Conservation (phyloP, 2,888 invertebrate species). For the Cheilosia pagana region DNA sequence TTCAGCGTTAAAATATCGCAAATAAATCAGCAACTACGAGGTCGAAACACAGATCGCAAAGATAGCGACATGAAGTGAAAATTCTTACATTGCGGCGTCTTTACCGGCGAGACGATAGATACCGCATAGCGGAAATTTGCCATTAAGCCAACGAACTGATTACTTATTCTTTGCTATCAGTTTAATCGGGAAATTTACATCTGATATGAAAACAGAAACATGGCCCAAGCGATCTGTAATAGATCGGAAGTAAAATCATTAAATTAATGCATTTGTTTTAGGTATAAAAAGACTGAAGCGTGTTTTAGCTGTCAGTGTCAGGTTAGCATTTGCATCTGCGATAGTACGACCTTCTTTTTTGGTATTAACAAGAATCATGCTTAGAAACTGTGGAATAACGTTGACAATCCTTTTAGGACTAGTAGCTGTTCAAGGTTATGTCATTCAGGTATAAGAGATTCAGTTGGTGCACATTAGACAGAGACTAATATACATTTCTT, state of each 20-base stretch:
- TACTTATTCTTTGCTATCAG: conserved; percentile 12
- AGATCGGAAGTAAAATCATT: conserved; percentile 25
- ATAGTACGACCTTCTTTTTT: conserved; percentile 10
- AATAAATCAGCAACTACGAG: too few relatives aligned
- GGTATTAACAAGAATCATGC: conserved; percentile 22
- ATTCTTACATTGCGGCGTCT: conserved; percentile 25
- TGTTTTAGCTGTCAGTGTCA: conserved; percentile 43
- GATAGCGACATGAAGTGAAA: too few relatives aligned
- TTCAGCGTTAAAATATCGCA: too few relatives aligned
- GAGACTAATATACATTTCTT: background rate
- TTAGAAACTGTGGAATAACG: conserved; percentile 27
- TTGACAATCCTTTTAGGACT: conserved; percentile 42
- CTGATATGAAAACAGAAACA: conserved; percentile 23
- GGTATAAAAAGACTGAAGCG: conserved; percentile 46
- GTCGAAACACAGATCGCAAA: too few relatives aligned
- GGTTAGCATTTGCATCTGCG: conserved; percentile 41
- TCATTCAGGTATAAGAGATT: conserved; percentile 44
- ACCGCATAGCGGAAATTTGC: background rate
- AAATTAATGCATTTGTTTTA: conserved; percentile 51
- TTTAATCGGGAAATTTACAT: conserved; percentile 28
- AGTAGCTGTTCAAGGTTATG: conserved; percentile 40
- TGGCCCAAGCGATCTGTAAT: conserved; percentile 14
- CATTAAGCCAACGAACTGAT: background rate
- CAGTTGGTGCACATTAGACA: background rate
- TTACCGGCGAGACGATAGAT: background rate